Evolutionary conservation across 2,113 vertebrate species (phyloP), one percentile per base, ranked within the genome.

Genomic region (Eublepharis macularius): DNA sequence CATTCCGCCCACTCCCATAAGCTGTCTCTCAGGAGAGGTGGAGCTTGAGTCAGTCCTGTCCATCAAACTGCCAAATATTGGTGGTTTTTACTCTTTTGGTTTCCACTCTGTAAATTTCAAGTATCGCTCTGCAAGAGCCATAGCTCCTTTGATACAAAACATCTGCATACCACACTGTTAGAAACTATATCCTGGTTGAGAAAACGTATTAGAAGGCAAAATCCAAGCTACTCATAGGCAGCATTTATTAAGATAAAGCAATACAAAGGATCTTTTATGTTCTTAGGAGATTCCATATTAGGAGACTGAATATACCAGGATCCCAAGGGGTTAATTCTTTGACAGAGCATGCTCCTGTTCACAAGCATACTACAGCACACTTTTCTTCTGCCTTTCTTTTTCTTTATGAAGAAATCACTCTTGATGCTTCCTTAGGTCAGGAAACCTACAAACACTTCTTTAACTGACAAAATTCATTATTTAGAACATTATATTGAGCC

Each of bases 321-420:
- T 86, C 86, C 88, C 84, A 84, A 88, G 80, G 85, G 88, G 85
- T 93, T 93, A 88, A 89, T 88, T 93, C 94, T 97, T 96, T 97
- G 96, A 98, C 93, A 96, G 96, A 97, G 95, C 96, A 97, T 96
- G 96, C 96, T 97, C 90, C 94, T 96, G 95, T 96, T 97, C 96
- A 95, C 95, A 96, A 95, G 95, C 95, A 96, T 86, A 88, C 86
- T 86, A 92, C 72, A 82, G 92, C 90, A 82, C 65, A 88, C 12
- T 92, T 86, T 74, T 68, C n/a, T 4, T 60, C 80, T 81, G 74
- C n/a, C 73, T 72, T 94, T 76, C 77, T 90, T 60, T 60, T 60
- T 88, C 93, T 90, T 93, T 82, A 92, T 86, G 78, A 88, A 90
- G 94, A 91, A 80, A 88, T 16, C 85, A 87, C 29, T 87, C 90